Evolutionary conservation across 2,113 vertebrate genomes (phyloP).

Genomic region (Riparia riparia): DNA sequence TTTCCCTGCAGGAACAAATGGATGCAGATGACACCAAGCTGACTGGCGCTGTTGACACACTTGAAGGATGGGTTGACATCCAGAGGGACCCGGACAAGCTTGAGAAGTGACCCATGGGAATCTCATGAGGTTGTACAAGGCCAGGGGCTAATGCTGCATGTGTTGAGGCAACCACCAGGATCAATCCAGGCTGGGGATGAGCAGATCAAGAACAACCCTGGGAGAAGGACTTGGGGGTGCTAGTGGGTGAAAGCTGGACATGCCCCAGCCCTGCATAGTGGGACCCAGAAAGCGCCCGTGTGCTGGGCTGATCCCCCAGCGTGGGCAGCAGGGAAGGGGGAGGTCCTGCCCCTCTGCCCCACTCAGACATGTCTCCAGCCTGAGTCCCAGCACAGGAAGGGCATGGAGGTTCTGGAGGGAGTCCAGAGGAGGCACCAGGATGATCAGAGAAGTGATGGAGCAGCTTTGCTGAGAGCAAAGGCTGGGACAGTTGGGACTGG

Average conservation of each 20-base stretch:
- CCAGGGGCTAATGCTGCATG: background rate
- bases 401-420: background rate
- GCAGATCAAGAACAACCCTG: background rate
- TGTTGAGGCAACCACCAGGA: accelerated
- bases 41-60: background rate
- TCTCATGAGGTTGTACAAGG: background rate
- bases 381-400: background rate
- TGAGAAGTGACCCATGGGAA: background rate
- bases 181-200: background rate
- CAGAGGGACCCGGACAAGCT: background rate
- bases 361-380: background rate
- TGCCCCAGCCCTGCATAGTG: background rate
- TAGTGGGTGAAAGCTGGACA: background rate
- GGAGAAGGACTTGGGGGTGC: background rate
- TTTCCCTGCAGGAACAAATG: background rate
- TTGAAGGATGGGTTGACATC: background rate
- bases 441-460: background rate
- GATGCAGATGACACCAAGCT: background rate
- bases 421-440: background rate
- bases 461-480: background rate
- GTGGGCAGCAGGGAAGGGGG: background rate
- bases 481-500: background rate
- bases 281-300: background rate
- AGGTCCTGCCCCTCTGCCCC: background rate
- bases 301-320: background rate